Percentiles rank a stretch among this genome's conserved stretches.
These are phyloP conservation scores for Epistrophe eligans DNA, from an alignment of 2,888 invertebrate genomes.

Conservation along the genomic window DNA sequence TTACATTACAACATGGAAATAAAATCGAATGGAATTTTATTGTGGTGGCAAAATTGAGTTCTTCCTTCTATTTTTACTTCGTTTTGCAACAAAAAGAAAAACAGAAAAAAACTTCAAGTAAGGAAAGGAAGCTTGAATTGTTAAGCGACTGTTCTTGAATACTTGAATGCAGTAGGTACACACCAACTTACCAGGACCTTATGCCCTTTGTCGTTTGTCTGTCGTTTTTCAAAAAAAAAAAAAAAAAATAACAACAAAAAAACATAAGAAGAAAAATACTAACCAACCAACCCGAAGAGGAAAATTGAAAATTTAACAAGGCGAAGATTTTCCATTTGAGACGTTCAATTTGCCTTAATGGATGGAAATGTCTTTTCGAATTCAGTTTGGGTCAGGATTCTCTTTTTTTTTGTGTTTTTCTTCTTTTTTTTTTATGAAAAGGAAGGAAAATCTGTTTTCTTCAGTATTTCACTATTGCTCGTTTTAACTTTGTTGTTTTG, in stretches of 20 bases:
- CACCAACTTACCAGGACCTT: constrained; percentile 17
- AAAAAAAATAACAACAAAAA: constrained; percentile 26
- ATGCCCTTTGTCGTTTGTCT: constrained; percentile 27
- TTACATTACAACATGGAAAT: constrained; percentile 72
- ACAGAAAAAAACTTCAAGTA: neutral
- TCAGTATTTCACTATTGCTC: constrained; percentile 47
- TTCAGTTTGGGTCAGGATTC: constrained; percentile 75
- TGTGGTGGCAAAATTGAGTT: constrained; percentile 73
- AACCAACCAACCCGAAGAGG: constrained; percentile 35
- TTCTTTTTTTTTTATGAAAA: neutral
- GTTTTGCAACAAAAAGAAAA: neutral
- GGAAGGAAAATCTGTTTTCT: constrained; percentile 67
- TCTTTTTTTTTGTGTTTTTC: constrained; percentile 8
- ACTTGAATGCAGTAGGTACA: constrained; percentile 5
- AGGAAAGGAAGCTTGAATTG: constrained; percentile 24
- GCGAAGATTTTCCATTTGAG: constrained; percentile 77
- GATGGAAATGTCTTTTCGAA: constrained; percentile 77
- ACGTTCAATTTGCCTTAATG: constrained; percentile 77
- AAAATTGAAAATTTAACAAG: constrained; percentile 77
- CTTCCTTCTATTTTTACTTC: constrained; percentile 42
- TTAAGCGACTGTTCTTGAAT: constrained; percentile 51
- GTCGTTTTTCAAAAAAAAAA: constrained; percentile 10
- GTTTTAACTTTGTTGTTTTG: constrained; percentile 60
- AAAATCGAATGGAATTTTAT: constrained; percentile 76
- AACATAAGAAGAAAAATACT: constrained; percentile 18